These are phyloP conservation scores for Tichodroma muraria DNA, from an alignment of 2,113 vertebrate genomes.

Conservation along the genomic window DNA sequence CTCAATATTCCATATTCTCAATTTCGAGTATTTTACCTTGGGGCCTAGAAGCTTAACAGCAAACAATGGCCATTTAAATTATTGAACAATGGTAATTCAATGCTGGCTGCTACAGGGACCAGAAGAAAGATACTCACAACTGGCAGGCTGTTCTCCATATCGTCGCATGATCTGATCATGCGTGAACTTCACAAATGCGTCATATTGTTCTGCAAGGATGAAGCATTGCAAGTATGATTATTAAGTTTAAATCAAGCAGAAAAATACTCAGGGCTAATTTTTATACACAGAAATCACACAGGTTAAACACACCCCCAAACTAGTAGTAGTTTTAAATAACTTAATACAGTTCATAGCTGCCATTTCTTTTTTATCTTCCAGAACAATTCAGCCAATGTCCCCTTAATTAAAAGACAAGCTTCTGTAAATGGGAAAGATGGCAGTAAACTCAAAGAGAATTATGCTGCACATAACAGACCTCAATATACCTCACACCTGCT, in stretches of 20 bases:
- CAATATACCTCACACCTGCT: not conserved
- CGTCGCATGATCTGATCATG: slow-evolving; percentile 98
- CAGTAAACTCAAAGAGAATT: not conserved
- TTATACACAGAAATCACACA: not conserved
- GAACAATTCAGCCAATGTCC: not conserved
- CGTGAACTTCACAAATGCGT: slow-evolving; percentile 99
- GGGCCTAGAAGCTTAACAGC: not conserved
- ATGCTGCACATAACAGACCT: not conserved
- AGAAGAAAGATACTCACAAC: slow-evolving; percentile 84
- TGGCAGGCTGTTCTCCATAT: slow-evolving; percentile 98
- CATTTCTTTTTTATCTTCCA: not conserved
- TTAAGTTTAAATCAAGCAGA: not conserved
- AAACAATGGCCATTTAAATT: not conserved
- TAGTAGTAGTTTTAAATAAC: not conserved
- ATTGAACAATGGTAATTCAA: not conserved
- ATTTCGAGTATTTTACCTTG: not conserved
- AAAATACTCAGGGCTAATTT: not conserved
- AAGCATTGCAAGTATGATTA: not conserved
- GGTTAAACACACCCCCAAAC: not conserved
- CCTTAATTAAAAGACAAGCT: not conserved
- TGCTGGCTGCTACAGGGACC: not conserved
- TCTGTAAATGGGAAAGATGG: not conserved
- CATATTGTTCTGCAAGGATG: slow-evolving; percentile 89
- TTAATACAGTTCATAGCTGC: not conserved
- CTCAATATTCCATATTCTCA: not conserved